Conservation (phyloP, 1,140 invertebrate species). For the Trachymyrmex septentrionalis region DNA sequence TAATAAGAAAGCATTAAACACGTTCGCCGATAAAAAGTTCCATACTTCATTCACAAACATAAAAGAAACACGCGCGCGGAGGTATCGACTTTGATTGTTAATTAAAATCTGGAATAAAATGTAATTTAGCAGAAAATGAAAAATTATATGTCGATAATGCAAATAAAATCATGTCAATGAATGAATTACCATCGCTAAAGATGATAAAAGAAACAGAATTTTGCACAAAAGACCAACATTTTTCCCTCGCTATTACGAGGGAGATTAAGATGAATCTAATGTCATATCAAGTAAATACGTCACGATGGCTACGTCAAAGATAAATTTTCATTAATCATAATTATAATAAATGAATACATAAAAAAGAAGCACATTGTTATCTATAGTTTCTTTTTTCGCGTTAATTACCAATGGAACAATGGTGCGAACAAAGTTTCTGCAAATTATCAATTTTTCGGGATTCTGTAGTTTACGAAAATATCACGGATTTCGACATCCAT, state of each 20-base stretch:
- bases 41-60: constrained; percentile 31
- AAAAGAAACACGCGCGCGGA: not conserved
- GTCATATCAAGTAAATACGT: not conserved
- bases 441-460: constrained; percentile 6
- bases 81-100: constrained; percentile 16
- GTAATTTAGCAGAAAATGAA: constrained; percentile 8
- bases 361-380: not conserved
- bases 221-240: not conserved
- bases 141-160: constrained; percentile 19
- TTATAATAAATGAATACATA: not conserved
- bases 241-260: not conserved
- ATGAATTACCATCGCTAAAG: constrained; percentile 17
- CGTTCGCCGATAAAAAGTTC: constrained; percentile 26
- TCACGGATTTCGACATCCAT: constrained; percentile 64
- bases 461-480: constrained; percentile 40
- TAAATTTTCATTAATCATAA: not conserved
- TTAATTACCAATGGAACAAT: constrained; percentile 1
- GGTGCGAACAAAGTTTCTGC: not conserved
- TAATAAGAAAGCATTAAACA: constrained; percentile 38
- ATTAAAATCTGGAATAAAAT: constrained; percentile 6
- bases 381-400: not conserved
- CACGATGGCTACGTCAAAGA: not conserved
- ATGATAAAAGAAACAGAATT: not conserved
- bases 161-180: not conserved
- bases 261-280: constrained; percentile 17